phyloP scores from a whole-genome alignment of 2,888 invertebrate genomes.

The Macroteleia sp. region DNA sequence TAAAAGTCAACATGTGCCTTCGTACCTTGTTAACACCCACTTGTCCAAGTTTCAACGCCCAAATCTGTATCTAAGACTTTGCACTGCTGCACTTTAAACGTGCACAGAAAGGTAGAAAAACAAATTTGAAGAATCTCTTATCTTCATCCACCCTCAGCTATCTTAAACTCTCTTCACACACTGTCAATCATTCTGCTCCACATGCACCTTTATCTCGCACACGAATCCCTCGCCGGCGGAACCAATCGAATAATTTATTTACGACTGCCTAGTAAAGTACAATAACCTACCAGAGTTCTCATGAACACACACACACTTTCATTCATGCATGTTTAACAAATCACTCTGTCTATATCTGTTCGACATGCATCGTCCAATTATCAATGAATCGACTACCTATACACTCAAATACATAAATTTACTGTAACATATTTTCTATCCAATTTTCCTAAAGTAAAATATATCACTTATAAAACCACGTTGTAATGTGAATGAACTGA shows the following conservation, averaged over 20 bases:
- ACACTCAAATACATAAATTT: too few species aligned
- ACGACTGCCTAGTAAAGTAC: conserved; percentile 14
- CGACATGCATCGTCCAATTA: background rate
- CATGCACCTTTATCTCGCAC: conserved; percentile 1
- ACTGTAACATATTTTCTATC: too few species aligned
- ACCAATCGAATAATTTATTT: background rate
- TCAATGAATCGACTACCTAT: conserved; percentile 2
- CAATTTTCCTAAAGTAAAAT: too few species aligned
- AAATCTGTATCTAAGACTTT: too few species aligned
- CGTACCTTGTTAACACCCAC: too few species aligned
- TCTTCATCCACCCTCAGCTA: background rate
- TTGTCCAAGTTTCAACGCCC: too few species aligned
- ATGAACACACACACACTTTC: background rate
- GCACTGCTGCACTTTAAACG: too few species aligned
- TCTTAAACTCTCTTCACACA: background rate
- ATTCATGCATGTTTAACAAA: conserved; percentile 26
- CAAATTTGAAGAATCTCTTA: conserved; percentile 13
- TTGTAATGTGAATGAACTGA: too few species aligned
- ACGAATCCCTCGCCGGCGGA: too few species aligned
- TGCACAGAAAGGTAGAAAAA: too few species aligned
- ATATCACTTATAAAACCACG: too few species aligned
- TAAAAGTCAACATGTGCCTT: too few species aligned
- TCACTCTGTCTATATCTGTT: background rate
- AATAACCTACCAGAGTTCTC: conserved; percentile 10
- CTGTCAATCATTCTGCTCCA: background rate